Evolutionary conservation across 2,888 invertebrate genomes (phyloP), one percentile per base, ranked within the genome.

Genomic region (Andrena bucephala): DNA sequence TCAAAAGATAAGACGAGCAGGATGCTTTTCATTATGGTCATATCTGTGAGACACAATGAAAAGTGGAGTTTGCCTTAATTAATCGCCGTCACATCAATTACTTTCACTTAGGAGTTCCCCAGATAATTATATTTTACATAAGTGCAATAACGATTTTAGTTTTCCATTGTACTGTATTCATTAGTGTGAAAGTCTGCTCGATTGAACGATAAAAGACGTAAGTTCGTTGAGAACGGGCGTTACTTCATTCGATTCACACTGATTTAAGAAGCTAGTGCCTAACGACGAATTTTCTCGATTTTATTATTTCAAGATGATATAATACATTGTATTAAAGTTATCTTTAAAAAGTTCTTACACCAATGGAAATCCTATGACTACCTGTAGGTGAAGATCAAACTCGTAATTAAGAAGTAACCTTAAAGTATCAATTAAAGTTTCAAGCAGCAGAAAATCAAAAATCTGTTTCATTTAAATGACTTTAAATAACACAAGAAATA

Each of bases 51-150:
- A 80, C 66, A 70, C 50, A 16, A 80, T 78, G 29, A 24, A 42
- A 42, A 66, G 70, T 59, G 70, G 65, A 42, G 66, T 42, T 65
- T 24, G 63, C 65, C 60, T 80, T 70, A 80, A 80, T 80, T 80
- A 70, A 78, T 78, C 59, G 65, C 1, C 62, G 33, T 65, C 31
- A n/a, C 70, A 54, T 70, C 79, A 36, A 80, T 78, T 78, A 78
- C 79, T 80, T 80, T 80, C 79, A 66, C 79, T 66, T 42, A 52
- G 7, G 31, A 70, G 48, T 78, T 78, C 70, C 36, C 69, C 33
- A 10, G 50, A 69, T 69, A 79, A 80, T 80, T 78, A 78, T 70
- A 60, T 80, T 78, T 80, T 78, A 80, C 70, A 42, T 80, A 78
- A 80, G 79, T 57, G 65, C 24, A 71, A 70, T 70, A 70, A 66